A percentile compares a stretch with the other conserved stretches of the same genome.
These are phyloP conservation scores for Parazoanthus swiftii DNA, from an alignment of 92 coral and sea anemone genomes.

Conservation along the genomic window DNA sequence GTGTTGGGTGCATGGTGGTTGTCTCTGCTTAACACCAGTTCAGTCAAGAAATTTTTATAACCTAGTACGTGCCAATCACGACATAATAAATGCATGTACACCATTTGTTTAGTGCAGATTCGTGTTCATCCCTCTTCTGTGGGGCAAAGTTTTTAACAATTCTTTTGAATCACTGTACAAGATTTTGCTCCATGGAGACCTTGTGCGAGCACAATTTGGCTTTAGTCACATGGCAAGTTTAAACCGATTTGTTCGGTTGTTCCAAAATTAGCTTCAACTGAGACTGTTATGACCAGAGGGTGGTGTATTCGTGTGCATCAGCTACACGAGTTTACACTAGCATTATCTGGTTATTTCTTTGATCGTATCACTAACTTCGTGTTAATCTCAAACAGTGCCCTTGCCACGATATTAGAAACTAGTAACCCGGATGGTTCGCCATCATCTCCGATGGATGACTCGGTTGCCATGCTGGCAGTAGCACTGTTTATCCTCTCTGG, in stretches of 20 bases:
- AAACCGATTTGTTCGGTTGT: neutral
- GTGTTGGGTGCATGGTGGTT: too few relatives aligned
- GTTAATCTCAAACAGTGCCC: constrained; percentile 55
- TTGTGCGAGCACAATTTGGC: neutral
- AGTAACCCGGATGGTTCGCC: constrained; percentile 38
- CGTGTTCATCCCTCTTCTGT: neutral
- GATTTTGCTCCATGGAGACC: neutral
- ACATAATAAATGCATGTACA: too few relatives aligned
- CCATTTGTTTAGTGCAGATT: neutral
- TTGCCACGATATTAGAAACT: constrained; percentile 74
- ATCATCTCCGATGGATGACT: constrained; percentile 65
- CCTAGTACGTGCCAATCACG: too few relatives aligned
- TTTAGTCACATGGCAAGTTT: neutral
- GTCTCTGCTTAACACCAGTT: too few relatives aligned
- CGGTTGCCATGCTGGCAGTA: constrained; percentile 82
- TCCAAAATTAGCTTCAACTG: too few relatives aligned
- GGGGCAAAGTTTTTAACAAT: neutral
- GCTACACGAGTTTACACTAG: neutral
- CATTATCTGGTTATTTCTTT: neutral
- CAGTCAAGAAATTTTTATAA: too few relatives aligned
- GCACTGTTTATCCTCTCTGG: constrained; percentile 93
- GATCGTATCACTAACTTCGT: neutral
- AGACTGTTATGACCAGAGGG: too few relatives aligned
- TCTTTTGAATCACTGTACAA: neutral
- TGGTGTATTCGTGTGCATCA: too few relatives aligned